Conservation (phyloP, 2,888 invertebrate genomes). For the Nemurella pictetii region DNA sequence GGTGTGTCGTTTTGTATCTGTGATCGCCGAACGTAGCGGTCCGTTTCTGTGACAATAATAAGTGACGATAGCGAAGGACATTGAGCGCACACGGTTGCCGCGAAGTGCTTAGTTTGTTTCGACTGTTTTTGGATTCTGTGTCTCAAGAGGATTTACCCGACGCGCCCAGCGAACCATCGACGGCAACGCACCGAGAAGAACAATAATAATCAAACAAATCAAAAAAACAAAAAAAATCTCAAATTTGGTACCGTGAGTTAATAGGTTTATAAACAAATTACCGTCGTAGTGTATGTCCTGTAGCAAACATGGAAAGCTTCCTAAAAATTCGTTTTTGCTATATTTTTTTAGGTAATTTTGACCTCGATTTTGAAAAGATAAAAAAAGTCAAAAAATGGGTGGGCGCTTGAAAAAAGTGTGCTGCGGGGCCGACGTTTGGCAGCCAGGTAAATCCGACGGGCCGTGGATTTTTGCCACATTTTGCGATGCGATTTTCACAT, state of each 20-base stretch:
- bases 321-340: neutral
- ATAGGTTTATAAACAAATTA: neutral
- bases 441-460: neutral
- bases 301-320: neutral
- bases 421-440: neutral
- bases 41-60: neutral
- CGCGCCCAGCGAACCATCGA: neutral
- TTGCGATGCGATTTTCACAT: neutral
- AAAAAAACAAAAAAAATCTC: neutral
- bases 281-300: neutral
- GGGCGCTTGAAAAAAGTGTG: neutral
- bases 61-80: neutral
- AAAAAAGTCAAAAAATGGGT: neutral
- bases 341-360: neutral
- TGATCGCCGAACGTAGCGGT: neutral
- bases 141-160: neutral
- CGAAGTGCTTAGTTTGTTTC: neutral
- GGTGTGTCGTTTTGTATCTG: neutral
- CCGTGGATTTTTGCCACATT: neutral
- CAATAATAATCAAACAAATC: neutral
- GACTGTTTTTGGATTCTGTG: neutral
- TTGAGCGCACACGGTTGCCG: neutral
- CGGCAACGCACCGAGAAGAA: neutral
- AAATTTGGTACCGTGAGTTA: slow-evolving; percentile 17
- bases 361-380: neutral